Conservation (phyloP, 2,113 vertebrate genomes). For the Condylura cristata region DNA sequence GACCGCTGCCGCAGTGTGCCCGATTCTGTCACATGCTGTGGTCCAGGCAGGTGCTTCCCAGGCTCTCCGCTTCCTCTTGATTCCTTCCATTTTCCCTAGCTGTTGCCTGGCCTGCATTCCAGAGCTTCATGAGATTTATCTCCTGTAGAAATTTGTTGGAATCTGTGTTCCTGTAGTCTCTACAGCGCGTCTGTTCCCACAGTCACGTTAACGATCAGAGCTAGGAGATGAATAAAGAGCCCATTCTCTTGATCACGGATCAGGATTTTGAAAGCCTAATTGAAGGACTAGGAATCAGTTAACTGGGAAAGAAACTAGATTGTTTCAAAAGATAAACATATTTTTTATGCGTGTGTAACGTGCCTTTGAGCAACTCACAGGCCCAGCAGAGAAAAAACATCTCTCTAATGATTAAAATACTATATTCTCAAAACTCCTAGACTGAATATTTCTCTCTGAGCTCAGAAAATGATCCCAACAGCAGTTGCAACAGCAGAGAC, state of each 20-base stretch:
- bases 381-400: not conserved
- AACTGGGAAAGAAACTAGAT: not conserved
- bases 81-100: no score
- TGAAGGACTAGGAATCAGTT: not conserved
- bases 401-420: not conserved
- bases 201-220: not conserved
- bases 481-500: not conserved
- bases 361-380: not conserved
- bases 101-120: not conserved
- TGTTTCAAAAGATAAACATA: not conserved
- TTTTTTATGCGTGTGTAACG: not conserved
- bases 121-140: not conserved
- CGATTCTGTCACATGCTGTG: not conserved
- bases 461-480: not conserved
- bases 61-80: not conserved
- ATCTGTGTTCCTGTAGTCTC: not conserved
- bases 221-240: not conserved
- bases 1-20: accelerated
- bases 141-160: not conserved
- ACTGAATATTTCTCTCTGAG: not conserved
- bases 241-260: not conserved
- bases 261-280: not conserved
- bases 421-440: not conserved
- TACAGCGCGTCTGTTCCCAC: no score
- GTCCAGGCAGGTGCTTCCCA: not conserved